Conservation (phyloP, 2,797 vertebrate species). For the Hephaestus fuliginosus region DNA sequence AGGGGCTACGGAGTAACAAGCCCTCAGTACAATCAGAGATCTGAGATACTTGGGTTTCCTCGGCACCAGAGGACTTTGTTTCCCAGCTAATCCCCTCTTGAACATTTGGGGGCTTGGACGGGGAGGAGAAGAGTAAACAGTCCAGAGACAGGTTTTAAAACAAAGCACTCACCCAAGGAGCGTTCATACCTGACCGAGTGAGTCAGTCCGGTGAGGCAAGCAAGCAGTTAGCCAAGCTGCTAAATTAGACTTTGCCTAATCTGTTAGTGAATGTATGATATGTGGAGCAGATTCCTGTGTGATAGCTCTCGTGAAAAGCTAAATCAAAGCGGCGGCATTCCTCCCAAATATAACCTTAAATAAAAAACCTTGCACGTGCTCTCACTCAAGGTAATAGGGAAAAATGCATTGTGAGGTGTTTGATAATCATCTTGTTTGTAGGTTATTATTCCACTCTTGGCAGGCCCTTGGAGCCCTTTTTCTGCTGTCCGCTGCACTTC, state of each 20-base stretch:
- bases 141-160: conserved; percentile 46
- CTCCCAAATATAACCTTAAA: conserved; percentile 35
- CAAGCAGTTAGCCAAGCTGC: conserved; percentile 17
- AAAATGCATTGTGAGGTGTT: conserved; percentile 17
- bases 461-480: conserved; percentile 33
- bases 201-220: conserved; percentile 41
- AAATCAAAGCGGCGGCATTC: conserved; percentile 41
- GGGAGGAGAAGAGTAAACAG: conserved; percentile 49
- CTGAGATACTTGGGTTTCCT: conserved; percentile 49
- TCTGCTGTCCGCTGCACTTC: conserved; percentile 36
- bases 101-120: conserved; percentile 22
- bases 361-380: neutral
- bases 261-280: conserved; percentile 32
- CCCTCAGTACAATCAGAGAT: conserved; percentile 28
- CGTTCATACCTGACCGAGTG: conserved; percentile 45
- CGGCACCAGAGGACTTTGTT: neutral
- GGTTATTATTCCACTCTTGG: conserved; percentile 42
- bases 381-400: conserved; percentile 16
- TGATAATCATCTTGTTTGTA: conserved; percentile 57
- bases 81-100: conserved; percentile 25
- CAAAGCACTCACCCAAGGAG: conserved; percentile 12
- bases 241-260: conserved; percentile 43
- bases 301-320: conserved; percentile 21
- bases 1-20: neutral
- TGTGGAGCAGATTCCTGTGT: conserved; percentile 51